These are phyloP conservation scores for Drosophila bocqueti DNA, from an alignment of 1,140 invertebrate genomes.

Conservation along the genomic window DNA sequence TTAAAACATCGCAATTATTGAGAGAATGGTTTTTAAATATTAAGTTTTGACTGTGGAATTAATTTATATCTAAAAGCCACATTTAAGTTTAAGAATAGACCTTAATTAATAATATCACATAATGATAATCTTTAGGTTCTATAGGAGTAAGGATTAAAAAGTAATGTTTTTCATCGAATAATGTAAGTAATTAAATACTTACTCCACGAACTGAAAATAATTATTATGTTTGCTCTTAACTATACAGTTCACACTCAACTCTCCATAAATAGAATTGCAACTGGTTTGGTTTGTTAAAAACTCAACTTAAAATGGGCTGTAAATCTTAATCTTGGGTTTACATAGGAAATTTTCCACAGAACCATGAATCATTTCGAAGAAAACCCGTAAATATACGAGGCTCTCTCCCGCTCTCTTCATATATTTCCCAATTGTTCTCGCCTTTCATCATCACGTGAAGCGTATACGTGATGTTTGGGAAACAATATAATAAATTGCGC, in stretches of 20 bases:
- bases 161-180: background rate
- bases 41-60: background rate
- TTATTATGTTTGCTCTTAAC: background rate
- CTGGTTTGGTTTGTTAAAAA: background rate
- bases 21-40: background rate
- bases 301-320: constrained; percentile 3
- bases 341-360: constrained; percentile 28
- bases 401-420: background rate
- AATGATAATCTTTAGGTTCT: no score
- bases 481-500: constrained; percentile 60
- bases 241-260: background rate
- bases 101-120: no score
- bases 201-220: background rate
- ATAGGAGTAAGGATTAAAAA: background rate
- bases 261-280: background rate
- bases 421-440: constrained; percentile 24
- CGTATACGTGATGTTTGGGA: constrained; percentile 60
- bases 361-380: constrained; percentile 44
- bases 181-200: background rate
- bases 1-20: background rate
- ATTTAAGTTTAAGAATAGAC: background rate
- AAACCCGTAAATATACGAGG: constrained; percentile 26
- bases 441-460: constrained; percentile 44
- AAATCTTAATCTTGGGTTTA: constrained; percentile 10
- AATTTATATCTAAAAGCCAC: background rate